A percentile compares a stretch with the other conserved stretches of the same genome.
Conservation (phyloP, 2,888 invertebrate genomes). For the Agrotis ipsilon region DNA sequence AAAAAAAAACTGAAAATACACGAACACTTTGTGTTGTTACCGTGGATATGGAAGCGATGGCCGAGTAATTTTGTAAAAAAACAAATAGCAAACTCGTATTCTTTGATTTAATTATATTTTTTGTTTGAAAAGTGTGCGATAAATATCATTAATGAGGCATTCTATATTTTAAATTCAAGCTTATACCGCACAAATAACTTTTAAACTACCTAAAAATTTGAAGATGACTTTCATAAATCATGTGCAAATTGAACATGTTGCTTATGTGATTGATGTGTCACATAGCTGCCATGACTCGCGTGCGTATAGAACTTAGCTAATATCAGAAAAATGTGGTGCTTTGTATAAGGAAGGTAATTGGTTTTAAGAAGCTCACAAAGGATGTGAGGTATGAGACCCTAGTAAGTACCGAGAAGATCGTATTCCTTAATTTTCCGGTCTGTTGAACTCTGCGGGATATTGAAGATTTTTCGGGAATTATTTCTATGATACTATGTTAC, state of each 20-base stretch:
- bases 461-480: background rate
- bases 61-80: no score
- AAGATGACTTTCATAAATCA: slow-evolving; percentile 15
- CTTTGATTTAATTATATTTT: no score
- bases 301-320: slow-evolving; percentile 19
- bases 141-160: no score
- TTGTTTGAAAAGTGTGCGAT: no score
- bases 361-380: slow-evolving; percentile 13
- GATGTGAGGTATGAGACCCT: background rate
- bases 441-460: background rate
- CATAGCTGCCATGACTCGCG: background rate
- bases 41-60: no score
- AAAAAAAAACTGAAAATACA: no score
- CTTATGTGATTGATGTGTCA: slow-evolving; percentile 4
- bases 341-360: slow-evolving; percentile 14
- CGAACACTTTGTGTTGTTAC: no score
- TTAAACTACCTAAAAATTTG: background rate
- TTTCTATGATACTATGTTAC: no score
- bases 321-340: slow-evolving; percentile 12
- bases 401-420: background rate
- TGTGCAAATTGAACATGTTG: background rate
- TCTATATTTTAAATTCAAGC: no score
- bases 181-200: no score
- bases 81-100: no score
- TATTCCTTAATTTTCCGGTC: background rate